Conservation (phyloP, 2,888 invertebrate genomes). For the Melipona bicolor region DNA sequence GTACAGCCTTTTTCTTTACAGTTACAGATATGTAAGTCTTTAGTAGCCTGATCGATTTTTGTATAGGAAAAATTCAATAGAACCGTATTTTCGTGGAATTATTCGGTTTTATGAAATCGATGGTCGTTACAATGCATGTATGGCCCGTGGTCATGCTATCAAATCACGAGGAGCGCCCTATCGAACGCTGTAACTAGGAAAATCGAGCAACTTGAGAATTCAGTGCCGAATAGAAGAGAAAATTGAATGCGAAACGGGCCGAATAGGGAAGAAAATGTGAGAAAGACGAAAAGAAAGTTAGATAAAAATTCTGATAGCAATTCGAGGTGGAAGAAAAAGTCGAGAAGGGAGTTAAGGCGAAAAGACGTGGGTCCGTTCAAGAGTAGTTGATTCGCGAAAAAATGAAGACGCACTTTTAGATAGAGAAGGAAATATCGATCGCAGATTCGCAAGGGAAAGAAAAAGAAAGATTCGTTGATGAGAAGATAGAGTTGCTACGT, state of each 20-base stretch:
- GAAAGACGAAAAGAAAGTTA: not conserved
- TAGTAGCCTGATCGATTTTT: too few relatives aligned
- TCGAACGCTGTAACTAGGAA: not conserved
- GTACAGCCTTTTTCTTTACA: too few relatives aligned
- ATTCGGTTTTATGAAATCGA: not conserved
- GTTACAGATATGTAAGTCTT: too few relatives aligned
- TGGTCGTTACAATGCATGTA: not conserved
- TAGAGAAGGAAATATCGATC: constrained; percentile 26
- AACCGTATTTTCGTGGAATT: not conserved
- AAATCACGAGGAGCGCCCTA: not conserved
- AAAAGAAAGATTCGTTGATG: constrained; percentile 31
- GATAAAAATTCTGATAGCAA: constrained; percentile 15
- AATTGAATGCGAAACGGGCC: too few relatives aligned
- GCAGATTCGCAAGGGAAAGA: constrained; percentile 7
- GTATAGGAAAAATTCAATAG: too few relatives aligned
- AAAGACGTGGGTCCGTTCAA: constrained; percentile 37
- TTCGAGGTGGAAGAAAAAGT: not conserved
- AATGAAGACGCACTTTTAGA: constrained; percentile 22
- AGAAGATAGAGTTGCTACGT: constrained; percentile 62
- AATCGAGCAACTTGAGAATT: not conserved
- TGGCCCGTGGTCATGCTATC: not conserved
- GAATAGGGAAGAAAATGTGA: not conserved
- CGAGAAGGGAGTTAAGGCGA: constrained; percentile 16
- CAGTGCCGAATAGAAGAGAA: too few relatives aligned
- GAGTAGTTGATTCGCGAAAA: constrained; percentile 24